phyloP scores from a whole-genome alignment of 1,140 invertebrate genomes.

The Aphis craccivora region DNA sequence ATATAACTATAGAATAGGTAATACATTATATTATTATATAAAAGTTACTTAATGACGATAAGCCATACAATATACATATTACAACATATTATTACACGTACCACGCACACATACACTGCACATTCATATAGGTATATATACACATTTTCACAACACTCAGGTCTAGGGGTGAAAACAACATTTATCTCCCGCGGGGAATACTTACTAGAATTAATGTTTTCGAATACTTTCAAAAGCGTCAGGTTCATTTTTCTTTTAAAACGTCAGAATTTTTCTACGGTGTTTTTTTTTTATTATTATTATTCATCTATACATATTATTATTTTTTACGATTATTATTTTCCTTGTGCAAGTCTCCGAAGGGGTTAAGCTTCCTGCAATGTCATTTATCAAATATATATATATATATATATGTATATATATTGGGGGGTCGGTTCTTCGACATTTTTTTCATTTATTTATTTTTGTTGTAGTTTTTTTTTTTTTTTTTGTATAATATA shows the following conservation, averaged over 20 bases:
- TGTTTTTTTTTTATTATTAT: slow-evolving; percentile 45
- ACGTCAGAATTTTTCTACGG: slow-evolving; percentile 57
- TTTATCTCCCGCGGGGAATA: slow-evolving; percentile 37
- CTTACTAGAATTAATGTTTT: slow-evolving; percentile 54
- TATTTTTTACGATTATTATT: slow-evolving; percentile 46
- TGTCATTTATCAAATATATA: slow-evolving; percentile 53
- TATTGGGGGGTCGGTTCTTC: slow-evolving; percentile 28
- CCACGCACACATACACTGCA: neutral
- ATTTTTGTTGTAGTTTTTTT: slow-evolving; percentile 18
- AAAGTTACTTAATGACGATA: slow-evolving; percentile 41
- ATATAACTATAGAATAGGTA: neutral
- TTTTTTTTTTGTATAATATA: neutral
- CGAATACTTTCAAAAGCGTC: slow-evolving; percentile 53
- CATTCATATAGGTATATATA: neutral
- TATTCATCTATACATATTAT: slow-evolving; percentile 19
- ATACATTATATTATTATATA: neutral
- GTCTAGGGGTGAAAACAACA: slow-evolving; percentile 50
- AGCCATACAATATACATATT: slow-evolving; percentile 7
- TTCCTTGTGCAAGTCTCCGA: slow-evolving; percentile 35
- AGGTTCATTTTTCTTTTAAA: slow-evolving; percentile 54
- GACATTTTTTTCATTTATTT: slow-evolving; percentile 32
- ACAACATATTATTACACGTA: neutral
- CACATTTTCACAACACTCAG: slow-evolving; percentile 10
- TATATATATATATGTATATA: neutral
- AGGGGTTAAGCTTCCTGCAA: slow-evolving; percentile 43